Percentiles rank a stretch among this genome's conserved stretches.
Conservation (phyloP, 2,113 vertebrate species). For the Gymnocephalus cernua region DNA sequence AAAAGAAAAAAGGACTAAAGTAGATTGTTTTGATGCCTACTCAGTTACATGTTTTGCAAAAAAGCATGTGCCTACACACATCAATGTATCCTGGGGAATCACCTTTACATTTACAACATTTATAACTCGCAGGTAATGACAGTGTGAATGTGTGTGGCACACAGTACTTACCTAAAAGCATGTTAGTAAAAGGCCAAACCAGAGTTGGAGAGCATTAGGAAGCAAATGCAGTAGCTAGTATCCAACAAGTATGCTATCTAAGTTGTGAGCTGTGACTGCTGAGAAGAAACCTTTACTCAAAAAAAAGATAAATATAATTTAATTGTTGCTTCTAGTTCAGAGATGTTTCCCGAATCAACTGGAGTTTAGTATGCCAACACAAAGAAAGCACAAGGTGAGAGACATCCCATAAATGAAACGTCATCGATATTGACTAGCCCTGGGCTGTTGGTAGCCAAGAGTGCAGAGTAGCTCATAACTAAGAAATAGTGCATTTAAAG, state of each 20-base stretch:
- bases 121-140: neutral
- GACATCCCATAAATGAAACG: no score
- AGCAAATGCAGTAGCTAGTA: neutral
- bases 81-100: constrained; percentile 12
- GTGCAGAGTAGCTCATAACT: neutral
- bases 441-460: neutral
- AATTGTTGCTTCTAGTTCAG: no score
- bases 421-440: no score
- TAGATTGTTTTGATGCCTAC: neutral
- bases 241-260: neutral
- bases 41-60: neutral
- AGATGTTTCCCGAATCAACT: no score
- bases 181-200: neutral
- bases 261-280: neutral
- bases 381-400: no score
- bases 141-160: constrained; percentile 12
- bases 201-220: neutral
- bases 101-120: constrained; percentile 8
- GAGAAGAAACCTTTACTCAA: neutral
- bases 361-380: no score
- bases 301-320: no score
- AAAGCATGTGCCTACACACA: neutral
- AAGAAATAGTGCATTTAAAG: neutral
- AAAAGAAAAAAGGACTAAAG: neutral
- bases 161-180: neutral